Conservation (phyloP, 2,113 vertebrate genomes). For the Pomatorhinus ruficollis region DNA sequence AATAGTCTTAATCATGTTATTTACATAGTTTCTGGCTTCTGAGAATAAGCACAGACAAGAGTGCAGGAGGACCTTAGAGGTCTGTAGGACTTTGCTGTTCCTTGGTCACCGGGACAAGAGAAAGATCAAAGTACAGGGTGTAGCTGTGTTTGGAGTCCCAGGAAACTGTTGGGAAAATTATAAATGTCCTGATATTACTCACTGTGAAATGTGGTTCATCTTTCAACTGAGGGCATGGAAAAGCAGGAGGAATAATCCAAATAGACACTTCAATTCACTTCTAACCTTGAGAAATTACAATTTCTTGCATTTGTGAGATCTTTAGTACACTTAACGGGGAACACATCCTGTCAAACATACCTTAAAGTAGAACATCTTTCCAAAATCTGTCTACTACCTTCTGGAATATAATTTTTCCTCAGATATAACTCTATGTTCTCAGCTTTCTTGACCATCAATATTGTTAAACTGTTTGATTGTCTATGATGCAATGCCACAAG, state of each 20-base stretch:
- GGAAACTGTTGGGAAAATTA: neutral
- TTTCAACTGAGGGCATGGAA: neutral
- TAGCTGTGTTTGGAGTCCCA: neutral
- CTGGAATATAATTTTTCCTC: neutral
- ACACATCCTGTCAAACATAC: neutral
- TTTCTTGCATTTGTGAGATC: neutral
- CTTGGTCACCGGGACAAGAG: neutral
- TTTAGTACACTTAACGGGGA: neutral
- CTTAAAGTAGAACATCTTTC: neutral
- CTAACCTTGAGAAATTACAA: accelerated
- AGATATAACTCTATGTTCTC: neutral
- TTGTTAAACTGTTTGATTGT: neutral
- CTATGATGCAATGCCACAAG: neutral
- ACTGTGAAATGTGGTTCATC: neutral
- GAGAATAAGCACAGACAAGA: neutral
- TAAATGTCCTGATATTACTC: neutral
- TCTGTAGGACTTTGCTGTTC: neutral
- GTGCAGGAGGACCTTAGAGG: neutral
- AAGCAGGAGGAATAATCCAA: neutral
- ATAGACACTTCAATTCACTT: neutral
- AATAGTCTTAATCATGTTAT: neutral
- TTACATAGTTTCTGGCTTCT: neutral
- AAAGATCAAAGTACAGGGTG: neutral
- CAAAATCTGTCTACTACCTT: neutral
- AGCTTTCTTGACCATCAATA: neutral